Base-by-base conservation (phyloP, 2,113 vertebrate species). In the Sinocyclocheilus anshuiensis region DNA sequence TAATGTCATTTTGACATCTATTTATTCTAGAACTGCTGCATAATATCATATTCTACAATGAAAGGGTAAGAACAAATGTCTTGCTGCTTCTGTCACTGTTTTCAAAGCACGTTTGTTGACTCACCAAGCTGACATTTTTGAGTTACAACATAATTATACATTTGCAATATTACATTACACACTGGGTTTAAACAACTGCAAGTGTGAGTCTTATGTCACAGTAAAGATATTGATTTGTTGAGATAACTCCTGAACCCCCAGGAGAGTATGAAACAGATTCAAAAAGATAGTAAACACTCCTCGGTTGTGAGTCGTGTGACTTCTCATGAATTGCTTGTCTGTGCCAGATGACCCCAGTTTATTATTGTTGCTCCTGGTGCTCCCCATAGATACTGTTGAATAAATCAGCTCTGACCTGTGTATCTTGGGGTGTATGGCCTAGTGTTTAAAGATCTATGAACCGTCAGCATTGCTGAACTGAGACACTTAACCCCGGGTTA, bases 101-200 rank as follows among this genome's bases (percentile, higher is more conserved):
- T 81, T 79, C 20, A 79, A 79, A 42, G 20, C 22, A 13, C 45
- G 6, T 50, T 82, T 82, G 61, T 69, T 69, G 42, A 71, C 24
- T 82, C 63, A 82, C 81, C 42, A 82, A 82, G 48, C 65, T 33
- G 18, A 50, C 16, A 53, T 71, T 69, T 82, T 69, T 71, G 80
- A 50, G 45, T 55, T 82, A 20, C 39, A 67, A 18, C 36, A 48
- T 65, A 63, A 81, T 81, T 67, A 81, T 4, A 81, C 61, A 71
- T 55, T 65, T 48, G 39, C 8, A 10, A 81, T 26, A 63, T 65
- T 36, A 13, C 9, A 71, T 67, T 82, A 82, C 81, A 50, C 18
- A 4, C 29, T 48, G 59, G 22, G 79, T 63, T 67, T 50, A 67
- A 67, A 39, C n/a, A 65, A 48, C 42, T 81, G n/a, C n/a, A 80